Percentiles rank a stretch among this genome's conserved stretches.
Conservation (phyloP, 1,140 invertebrate species). For the Papilio polyxenes region DNA sequence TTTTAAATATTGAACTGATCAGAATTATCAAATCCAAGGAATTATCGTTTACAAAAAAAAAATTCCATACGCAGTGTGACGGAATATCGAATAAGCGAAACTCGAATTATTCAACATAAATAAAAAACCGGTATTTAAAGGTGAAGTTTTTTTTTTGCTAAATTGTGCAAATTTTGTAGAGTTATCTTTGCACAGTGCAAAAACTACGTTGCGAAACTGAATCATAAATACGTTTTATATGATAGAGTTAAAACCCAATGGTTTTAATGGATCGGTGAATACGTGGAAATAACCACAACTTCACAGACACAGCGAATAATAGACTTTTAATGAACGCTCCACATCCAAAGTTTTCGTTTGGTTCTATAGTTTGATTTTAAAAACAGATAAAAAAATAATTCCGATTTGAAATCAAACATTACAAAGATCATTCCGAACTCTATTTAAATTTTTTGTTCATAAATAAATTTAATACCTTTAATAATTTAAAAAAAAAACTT, state of each 20-base stretch:
- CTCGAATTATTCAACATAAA: not conserved
- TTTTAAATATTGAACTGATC: too few relatives aligned
- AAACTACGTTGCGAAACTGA: not conserved
- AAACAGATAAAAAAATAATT: not conserved
- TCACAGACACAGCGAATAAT: not conserved
- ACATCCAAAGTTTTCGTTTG: constrained; percentile 5
- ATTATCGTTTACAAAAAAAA: too few relatives aligned
- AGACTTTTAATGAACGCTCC: not conserved
- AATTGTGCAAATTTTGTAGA: not conserved
- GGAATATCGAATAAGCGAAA: not conserved
- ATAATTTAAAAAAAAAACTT: not conserved
- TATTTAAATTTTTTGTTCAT: not conserved
- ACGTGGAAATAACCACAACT: not conserved
- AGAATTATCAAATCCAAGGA: too few relatives aligned
- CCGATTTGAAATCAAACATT: not conserved
- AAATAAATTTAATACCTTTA: not conserved
- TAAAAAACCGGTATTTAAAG: not conserved
- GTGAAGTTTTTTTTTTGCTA: not conserved
- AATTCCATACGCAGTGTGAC: not conserved
- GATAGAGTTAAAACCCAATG: not conserved
- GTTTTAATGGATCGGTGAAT: not conserved
- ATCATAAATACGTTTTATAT: constrained; percentile 24
- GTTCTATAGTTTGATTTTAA: not conserved
- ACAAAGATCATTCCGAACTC: not conserved
- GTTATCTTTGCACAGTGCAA: not conserved